Percentiles rank a stretch among this genome's conserved stretches.
Conservation (phyloP, 1,140 invertebrate species). For the Drosophila parvula region DNA sequence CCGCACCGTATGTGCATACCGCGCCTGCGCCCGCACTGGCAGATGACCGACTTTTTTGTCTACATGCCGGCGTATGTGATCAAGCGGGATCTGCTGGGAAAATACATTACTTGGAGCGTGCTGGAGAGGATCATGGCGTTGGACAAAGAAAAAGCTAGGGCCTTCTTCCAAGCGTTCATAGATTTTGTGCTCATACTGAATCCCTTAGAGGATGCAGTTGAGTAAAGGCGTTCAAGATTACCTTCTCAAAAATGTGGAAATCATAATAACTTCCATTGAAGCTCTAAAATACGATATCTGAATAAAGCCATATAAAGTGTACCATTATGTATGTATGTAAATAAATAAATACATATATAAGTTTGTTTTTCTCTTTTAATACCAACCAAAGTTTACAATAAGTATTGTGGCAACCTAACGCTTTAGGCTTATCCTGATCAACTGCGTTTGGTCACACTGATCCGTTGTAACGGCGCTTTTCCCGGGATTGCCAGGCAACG, state of each 20-base stretch:
- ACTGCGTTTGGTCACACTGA: neutral
- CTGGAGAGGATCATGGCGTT: constrained; percentile 1
- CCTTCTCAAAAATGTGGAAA: no score
- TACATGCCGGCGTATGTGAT: neutral
- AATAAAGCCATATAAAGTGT: no score
- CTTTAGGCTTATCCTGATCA: neutral
- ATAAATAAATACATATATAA: no score
- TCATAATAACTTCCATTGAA: no score
- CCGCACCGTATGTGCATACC: neutral
- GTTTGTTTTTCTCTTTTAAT: no score
- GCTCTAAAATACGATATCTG: no score
- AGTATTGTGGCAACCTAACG: neutral
- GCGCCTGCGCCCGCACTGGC: constrained; percentile 10
- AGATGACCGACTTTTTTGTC: neutral
- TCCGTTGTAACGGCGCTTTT: constrained; percentile 16
- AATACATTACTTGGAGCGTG: constrained; percentile 3
- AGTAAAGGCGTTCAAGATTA: neutral
- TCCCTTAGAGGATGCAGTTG: neutral
- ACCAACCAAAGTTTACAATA: no score
- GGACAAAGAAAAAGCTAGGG: neutral
- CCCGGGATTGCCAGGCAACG: neutral
- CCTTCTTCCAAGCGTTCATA: neutral
- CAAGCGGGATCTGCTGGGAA: neutral
- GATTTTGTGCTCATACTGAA: neutral
- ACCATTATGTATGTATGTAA: no score